Evolutionary conservation across 2,888 invertebrate genomes (phyloP), one percentile per base, ranked within the genome.

Genomic region (Branchellion lobata): DNA sequence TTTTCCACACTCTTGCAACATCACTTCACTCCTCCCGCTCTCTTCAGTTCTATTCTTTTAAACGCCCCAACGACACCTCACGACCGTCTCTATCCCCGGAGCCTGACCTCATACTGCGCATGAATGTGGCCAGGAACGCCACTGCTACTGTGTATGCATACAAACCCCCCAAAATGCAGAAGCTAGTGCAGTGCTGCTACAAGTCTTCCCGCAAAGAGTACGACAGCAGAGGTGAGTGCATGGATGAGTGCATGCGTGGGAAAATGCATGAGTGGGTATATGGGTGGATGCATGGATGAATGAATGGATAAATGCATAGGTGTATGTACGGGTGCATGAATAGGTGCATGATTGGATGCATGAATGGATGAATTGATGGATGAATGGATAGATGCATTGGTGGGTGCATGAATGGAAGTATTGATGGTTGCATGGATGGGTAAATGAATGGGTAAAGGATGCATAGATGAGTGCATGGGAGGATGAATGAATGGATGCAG

Each of bases 161-260:
- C 61, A 57, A 57, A 24, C 61, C 61, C n/a, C 61, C 61, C 61
- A 57, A 57, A n/a, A 24, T 57, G 61, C n/a, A 57, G 61, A 57
- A 57, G 61, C 61, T 57, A 5, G 8, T 57, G 61, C 61, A 57
- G 61, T 57, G 61, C 24, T 57, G 61, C 24, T 57, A 57, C 61
- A 57, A 57, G 21, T 3, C 3, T 5, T 5, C 21, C 3, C 8
- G 21, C 21, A 57, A 57, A n/a, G 21, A 57, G 24, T 57, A 57
- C 21, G 61, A 57, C 61, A 57, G 61, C 61, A 57, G 24, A 57
- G 61, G 61, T 57, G 61, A 40, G 40, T 5, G 40, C 8, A 57
- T 8, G 21, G 61, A 57, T 18, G 21, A n/a, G 21, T 57, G 24
- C 11, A 57, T 57, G 24, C 3, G 21, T 57, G 24, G 61, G 21